A percentile compares a stretch with the other conserved stretches of the same genome.
Evolutionary conservation across 2,888 invertebrate species (phyloP).

Genomic region (Amphipoea lucens): DNA sequence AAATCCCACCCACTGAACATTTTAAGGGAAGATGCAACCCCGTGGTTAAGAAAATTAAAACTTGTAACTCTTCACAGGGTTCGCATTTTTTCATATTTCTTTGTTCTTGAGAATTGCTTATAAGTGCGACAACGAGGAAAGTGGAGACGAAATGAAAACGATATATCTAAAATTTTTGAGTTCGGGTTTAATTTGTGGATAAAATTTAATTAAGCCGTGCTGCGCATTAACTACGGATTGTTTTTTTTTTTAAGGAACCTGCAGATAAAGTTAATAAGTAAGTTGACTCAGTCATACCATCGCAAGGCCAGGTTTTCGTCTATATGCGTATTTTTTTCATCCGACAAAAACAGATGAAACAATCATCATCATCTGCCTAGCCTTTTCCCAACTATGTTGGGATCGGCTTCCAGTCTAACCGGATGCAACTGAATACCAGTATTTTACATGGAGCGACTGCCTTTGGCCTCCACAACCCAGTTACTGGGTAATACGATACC

Average conservation of each 20-base stretch:
- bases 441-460: too few relatives aligned
- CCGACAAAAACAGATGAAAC: too few relatives aligned
- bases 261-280: too few relatives aligned
- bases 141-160: background rate
- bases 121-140: background rate
- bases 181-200: background rate
- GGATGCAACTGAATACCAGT: too few relatives aligned
- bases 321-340: background rate
- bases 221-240: background rate
- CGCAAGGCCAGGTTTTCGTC: background rate
- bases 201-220: background rate
- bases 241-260: background rate
- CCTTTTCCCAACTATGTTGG: too few relatives aligned
- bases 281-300: background rate
- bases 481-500: too few relatives aligned
- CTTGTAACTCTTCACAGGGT: background rate
- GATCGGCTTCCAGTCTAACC: too few relatives aligned
- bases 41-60: constrained; percentile 26
- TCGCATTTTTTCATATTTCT: constrained; percentile 1
- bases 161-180: background rate
- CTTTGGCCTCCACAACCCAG: too few relatives aligned
- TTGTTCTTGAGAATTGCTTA: background rate
- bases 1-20: background rate
- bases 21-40: background rate
- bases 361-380: too few relatives aligned